Conservation (phyloP, 2,888 invertebrate species). For the Acholoe squamosa region DNA sequence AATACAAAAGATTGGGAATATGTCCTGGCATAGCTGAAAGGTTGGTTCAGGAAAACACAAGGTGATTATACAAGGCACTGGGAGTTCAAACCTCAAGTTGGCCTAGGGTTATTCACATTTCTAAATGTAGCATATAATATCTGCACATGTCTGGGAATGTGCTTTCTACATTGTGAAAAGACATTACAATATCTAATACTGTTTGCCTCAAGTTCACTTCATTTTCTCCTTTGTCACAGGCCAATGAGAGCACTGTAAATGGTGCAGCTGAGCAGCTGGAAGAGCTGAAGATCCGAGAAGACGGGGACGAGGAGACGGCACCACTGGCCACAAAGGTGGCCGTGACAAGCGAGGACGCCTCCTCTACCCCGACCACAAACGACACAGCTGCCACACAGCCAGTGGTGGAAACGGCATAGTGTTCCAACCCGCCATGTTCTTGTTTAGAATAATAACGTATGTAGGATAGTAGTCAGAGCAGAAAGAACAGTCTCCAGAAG, state of each 20-base stretch:
- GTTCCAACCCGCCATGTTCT: background rate
- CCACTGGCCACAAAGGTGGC: background rate
- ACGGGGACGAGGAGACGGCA: constrained; percentile 17
- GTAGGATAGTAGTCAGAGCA: background rate
- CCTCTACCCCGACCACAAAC: background rate
- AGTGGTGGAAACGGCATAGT: constrained; percentile 10
- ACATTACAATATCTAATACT: background rate
- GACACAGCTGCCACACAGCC: background rate
- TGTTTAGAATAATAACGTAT: background rate
- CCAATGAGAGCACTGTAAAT: constrained; percentile 41
- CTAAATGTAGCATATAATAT: too few species aligned
- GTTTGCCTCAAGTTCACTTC: background rate
- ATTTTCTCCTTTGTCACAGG: constrained; percentile 1
- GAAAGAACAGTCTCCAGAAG: constrained; percentile 22
- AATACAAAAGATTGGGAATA: too few species aligned
- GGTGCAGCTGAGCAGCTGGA: constrained; percentile 32
- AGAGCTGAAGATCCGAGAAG: constrained; percentile 54
- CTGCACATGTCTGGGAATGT: too few species aligned
- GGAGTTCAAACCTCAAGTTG: too few species aligned
- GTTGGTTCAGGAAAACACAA: too few species aligned
- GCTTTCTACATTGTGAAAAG: too few species aligned
- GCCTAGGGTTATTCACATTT: too few species aligned
- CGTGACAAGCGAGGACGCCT: background rate
- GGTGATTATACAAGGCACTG: too few species aligned
- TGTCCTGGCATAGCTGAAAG: too few species aligned